Conservation (phyloP, 1,140 invertebrate species). For the Chymomyza costata region DNA sequence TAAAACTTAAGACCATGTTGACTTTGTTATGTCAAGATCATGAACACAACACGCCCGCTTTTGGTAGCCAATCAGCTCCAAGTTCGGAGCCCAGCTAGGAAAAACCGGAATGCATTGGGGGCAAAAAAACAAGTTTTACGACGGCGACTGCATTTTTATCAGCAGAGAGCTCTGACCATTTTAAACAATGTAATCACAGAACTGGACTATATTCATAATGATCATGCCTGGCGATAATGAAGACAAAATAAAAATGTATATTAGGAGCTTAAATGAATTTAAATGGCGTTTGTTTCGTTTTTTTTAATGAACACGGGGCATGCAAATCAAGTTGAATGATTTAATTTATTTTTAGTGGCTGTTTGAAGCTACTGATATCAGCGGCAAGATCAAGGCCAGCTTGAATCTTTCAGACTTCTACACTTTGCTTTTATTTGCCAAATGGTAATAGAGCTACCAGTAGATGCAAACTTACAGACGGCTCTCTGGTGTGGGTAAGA, state of each 20-base stretch:
- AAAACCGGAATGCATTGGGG: constrained; percentile 23
- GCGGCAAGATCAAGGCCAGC: constrained; percentile 52
- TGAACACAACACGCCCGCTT: constrained; percentile 35
- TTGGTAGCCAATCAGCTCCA: constrained; percentile 25
- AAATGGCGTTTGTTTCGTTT: constrained; percentile 15
- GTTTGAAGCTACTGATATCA: constrained; percentile 19
- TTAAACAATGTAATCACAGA: too few species aligned
- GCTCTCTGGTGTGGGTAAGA: constrained; percentile 12
- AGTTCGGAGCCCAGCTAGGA: constrained; percentile 11
- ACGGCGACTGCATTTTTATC: neutral
- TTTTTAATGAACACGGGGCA: constrained; percentile 17
- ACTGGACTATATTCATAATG: too few species aligned
- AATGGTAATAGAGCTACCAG: too few species aligned
- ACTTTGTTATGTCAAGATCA: constrained; percentile 53
- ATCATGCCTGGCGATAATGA: too few species aligned
- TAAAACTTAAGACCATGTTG: too few species aligned
- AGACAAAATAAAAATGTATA: too few species aligned
- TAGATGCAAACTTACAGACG: constrained; percentile 23
- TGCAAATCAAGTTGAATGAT: constrained; percentile 37
- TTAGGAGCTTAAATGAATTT: too few species aligned
- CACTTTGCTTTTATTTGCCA: constrained; percentile 1
- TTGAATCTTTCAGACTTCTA: neutral
- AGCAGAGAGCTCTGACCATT: too few species aligned
- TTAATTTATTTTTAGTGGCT: constrained; percentile 34
- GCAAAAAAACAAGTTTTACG: constrained; percentile 19